Conservation (phyloP, 2,888 invertebrate genomes). For the Fragum fragum region DNA sequence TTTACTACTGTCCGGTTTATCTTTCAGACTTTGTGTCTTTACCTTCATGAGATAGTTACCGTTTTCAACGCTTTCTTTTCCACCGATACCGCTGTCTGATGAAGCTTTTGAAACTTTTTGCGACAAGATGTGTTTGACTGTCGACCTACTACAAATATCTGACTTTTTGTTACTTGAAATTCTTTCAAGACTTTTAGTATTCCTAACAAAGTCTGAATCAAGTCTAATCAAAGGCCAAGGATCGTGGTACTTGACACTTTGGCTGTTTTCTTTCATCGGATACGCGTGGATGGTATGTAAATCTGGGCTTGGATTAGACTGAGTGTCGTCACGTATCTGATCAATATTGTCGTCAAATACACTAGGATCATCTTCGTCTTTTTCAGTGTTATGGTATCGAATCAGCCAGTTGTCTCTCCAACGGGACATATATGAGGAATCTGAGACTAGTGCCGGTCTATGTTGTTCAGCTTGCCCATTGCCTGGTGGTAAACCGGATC, state of each 20-base stretch:
- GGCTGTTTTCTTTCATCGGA: too few species aligned
- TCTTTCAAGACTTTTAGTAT: conserved; percentile 37
- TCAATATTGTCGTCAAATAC: conserved; percentile 27
- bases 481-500: neutral
- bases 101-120: conserved; percentile 10
- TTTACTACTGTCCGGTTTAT: neutral
- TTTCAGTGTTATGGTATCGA: conserved; percentile 40
- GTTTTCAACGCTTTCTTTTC: neutral
- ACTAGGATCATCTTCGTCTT: conserved; percentile 4
- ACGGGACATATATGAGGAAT: conserved; percentile 10
- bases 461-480: neutral
- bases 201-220: conserved; percentile 45
- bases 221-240: conserved; percentile 44
- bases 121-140: neutral
- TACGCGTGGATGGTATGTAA: neutral
- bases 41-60: neutral
- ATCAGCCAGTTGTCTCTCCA: conserved; percentile 56
- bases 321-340: conserved; percentile 11
- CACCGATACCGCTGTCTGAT: conserved; percentile 11
- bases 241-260: conserved; percentile 16
- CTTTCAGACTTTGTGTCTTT: conserved; percentile 12
- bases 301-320: neutral
- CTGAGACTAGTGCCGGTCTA: neutral
- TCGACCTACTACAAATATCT: neutral
- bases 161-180: neutral